phyloP scores from a whole-genome alignment of 2,888 invertebrate species.

The Cyclophora punctaria region DNA sequence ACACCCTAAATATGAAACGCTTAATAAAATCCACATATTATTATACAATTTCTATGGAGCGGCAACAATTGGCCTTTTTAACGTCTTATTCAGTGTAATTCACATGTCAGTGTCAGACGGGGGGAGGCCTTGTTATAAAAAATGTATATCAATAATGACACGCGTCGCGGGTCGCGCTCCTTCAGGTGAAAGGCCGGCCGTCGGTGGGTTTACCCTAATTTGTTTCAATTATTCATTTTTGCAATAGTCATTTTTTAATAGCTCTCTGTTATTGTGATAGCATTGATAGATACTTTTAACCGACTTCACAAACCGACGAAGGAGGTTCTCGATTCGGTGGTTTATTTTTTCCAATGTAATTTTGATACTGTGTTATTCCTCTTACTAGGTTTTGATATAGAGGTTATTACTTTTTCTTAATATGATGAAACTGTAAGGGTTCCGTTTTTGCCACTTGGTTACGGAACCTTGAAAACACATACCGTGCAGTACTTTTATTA shows the following conservation, averaged over 20 bases:
- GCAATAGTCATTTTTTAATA: no score
- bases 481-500: no score
- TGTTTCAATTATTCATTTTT: background rate
- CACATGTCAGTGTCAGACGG: constrained; percentile 48
- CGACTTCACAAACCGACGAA: no score
- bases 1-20: constrained; percentile 61
- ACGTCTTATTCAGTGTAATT: constrained; percentile 59
- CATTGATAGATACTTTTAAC: no score
- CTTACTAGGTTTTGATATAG: no score
- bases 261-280: no score
- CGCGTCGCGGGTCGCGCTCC: constrained; percentile 33
- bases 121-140: constrained; percentile 31
- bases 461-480: no score
- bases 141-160: constrained; percentile 41
- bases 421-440: no score
- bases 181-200: constrained; percentile 39
- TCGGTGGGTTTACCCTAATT: constrained; percentile 25
- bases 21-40: constrained; percentile 61
- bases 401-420: no score
- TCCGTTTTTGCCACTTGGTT: no score
- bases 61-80: constrained; percentile 68
- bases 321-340: background rate
- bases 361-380: background rate
- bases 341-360: constrained; percentile 6
- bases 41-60: constrained; percentile 40